Base-by-base conservation (phyloP, 2,113 vertebrate genomes). In the Todiramphus chloris region DNA sequence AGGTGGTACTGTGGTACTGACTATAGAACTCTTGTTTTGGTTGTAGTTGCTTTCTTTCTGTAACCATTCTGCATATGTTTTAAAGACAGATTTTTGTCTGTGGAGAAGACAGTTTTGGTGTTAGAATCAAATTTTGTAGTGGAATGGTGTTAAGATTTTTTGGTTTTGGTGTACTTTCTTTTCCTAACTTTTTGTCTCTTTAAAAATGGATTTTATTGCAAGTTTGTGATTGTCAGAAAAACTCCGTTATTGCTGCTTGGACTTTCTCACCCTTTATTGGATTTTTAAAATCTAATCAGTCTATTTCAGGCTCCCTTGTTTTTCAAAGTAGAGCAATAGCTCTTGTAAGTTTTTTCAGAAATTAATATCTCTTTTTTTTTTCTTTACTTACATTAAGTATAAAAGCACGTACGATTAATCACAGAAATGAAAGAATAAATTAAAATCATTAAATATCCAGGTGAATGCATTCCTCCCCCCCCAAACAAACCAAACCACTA, bases 1-100 rank as follows among this genome's bases (percentile, higher is more conserved):
- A 98, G 98, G 97, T 98, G 98, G 98, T 97, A 91, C 97, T 98
- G 96, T 98, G 97, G 98, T 94, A 98, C 97, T 97, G 97, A 39
- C 80, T 95, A 82, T 55, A 60, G 48, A 94, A 86, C 48, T 92
- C 63, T 83, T 44, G 21, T 35, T 83, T 46, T 43, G n/a, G n/a
- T 11, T 91, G 20, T 19, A 51, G 81, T 68, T 94, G 59, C 75
- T 97, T 94, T 90, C 69, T 94, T 98, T 95, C 89, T 96, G 37
- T 89, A 95, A 81, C 46, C 9, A 24, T 95, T 89, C 95, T 96
- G 89, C 68, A 89, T 60, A 87, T 94, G 78, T 93, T 97, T 96
- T 95, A 90, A 96, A 94, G 96, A 94, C 64, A 92, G 86, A 95
- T 77, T 97, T 97, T 97, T 94, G 88, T 95, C 82, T 81, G 89